Percentiles rank a stretch among this genome's conserved stretches.
phyloP scores from a whole-genome alignment of 2,888 invertebrate species.

The Epistrophella euchroma region DNA sequence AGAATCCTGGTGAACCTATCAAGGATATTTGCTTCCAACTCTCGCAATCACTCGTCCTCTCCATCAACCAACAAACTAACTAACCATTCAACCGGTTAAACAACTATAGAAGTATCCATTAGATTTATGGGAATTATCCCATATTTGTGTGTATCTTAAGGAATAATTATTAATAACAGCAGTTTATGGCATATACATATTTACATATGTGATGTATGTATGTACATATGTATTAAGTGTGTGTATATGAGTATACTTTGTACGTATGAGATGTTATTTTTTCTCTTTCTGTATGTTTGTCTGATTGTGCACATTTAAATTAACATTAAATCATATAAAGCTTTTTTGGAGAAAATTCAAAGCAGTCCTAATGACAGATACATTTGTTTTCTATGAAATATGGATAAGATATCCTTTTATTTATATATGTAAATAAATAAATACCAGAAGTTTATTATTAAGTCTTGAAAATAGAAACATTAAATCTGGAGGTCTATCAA shows the following conservation, averaged over 20 bases:
- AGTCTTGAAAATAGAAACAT: constrained; percentile 30
- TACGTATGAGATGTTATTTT: constrained; percentile 21
- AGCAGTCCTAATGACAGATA: constrained; percentile 13
- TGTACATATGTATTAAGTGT: neutral
- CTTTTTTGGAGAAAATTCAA: constrained; percentile 8
- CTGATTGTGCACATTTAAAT: constrained; percentile 43
- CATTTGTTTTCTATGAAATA: neutral
- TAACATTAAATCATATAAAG: constrained; percentile 10
- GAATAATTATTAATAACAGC: constrained; percentile 73
- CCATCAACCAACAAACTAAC: constrained; percentile 46
- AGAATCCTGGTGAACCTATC: constrained; percentile 33
- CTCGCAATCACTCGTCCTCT: neutral
- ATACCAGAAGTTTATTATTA: constrained; percentile 2
- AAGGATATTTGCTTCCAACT: constrained; percentile 24
- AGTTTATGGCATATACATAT: constrained; percentile 20
- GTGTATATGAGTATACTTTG: constrained; percentile 32
- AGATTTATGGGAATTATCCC: constrained; percentile 72
- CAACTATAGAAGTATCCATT: constrained; percentile 73
- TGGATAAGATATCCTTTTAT: constrained; percentile 36
- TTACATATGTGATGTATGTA: neutral
- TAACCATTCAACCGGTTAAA: constrained; percentile 74
- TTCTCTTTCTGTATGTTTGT: constrained; percentile 17
- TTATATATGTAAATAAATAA: constrained; percentile 54
- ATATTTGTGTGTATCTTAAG: constrained; percentile 75
- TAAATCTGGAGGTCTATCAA: constrained; percentile 11